Evolutionary conservation across 2,113 vertebrate genomes (phyloP).

Genomic region (Myocastor coypus): DNA sequence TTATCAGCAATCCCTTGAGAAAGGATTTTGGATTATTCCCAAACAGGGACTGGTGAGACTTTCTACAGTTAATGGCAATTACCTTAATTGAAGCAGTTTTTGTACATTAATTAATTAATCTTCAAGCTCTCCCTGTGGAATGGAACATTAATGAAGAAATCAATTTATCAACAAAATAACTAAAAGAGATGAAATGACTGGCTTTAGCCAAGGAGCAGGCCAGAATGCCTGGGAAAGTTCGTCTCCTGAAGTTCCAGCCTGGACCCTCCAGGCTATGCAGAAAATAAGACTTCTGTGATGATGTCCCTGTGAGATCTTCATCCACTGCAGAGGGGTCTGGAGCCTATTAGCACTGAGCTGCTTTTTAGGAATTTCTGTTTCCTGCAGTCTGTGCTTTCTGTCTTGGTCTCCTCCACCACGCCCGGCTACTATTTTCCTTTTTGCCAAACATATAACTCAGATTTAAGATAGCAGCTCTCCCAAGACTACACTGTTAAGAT

Average conservation of each 20-base stretch:
- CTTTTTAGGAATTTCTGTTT: background rate
- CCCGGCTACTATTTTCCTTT: background rate
- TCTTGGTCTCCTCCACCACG: background rate
- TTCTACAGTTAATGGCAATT: conserved; percentile 58
- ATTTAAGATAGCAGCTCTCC: no score
- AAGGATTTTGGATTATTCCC: conserved; percentile 69
- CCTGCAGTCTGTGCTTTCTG: background rate
- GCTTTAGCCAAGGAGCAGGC: background rate
- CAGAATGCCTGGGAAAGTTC: background rate
- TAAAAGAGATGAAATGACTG: background rate
- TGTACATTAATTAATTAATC: conserved; percentile 73
- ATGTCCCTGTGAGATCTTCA: background rate
- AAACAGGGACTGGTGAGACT: conserved; percentile 16
- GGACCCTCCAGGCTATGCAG: background rate
- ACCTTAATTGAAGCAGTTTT: conserved; percentile 64
- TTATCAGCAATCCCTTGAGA: conserved; percentile 55
- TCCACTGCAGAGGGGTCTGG: background rate
- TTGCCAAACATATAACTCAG: background rate
- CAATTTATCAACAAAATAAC: conserved; percentile 44
- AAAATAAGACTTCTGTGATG: background rate
- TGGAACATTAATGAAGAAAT: conserved; percentile 55
- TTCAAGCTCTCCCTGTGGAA: background rate
- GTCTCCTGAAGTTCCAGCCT: background rate
- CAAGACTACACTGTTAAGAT: background rate
- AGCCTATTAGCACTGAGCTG: background rate